A percentile compares a stretch with the other conserved stretches of the same genome.
phyloP scores from a whole-genome alignment of 2,113 vertebrate genomes.

The Diadophis punctatus region DNA sequence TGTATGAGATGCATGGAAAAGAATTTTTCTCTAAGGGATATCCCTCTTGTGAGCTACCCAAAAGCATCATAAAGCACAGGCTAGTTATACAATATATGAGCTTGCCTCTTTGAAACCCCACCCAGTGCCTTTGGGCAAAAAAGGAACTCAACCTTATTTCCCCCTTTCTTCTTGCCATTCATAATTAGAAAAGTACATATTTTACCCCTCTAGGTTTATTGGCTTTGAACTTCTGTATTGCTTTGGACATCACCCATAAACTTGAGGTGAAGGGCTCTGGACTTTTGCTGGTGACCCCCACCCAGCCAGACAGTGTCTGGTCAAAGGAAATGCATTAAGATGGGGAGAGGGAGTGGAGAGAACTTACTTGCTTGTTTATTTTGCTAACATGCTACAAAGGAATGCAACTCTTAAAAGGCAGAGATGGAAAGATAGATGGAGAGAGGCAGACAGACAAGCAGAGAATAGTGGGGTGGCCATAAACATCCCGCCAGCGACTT shows the following conservation, averaged over 20 bases:
- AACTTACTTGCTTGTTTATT: constrained; percentile 64
- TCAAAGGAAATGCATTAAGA: constrained; percentile 37
- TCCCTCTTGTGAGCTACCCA: background rate
- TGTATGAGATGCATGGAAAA: constrained; percentile 17
- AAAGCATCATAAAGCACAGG: constrained; percentile 38
- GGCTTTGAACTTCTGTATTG: constrained; percentile 82
- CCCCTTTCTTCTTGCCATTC: background rate
- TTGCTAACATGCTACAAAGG: constrained; percentile 39
- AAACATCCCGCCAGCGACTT: constrained; percentile 61
- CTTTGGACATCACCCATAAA: constrained; percentile 77
- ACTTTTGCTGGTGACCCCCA: constrained; percentile 66
- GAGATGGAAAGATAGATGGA: constrained; percentile 41
- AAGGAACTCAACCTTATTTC: constrained; percentile 6
- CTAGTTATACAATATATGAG: constrained; percentile 35
- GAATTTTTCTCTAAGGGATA: background rate
- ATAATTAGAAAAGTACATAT: constrained; percentile 51
- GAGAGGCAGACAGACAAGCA: constrained; percentile 30
- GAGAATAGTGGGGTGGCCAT: constrained; percentile 42
- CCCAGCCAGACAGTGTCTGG: constrained; percentile 44
- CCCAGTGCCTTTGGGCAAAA: constrained; percentile 36
- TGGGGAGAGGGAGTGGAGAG: constrained; percentile 2
- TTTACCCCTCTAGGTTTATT: constrained; percentile 69
- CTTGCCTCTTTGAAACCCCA: background rate
- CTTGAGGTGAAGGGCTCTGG: constrained; percentile 73
- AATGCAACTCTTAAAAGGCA: constrained; percentile 44